phyloP scores from a whole-genome alignment of 2,888 invertebrate species.

The Lithophane ornitopus region DNA sequence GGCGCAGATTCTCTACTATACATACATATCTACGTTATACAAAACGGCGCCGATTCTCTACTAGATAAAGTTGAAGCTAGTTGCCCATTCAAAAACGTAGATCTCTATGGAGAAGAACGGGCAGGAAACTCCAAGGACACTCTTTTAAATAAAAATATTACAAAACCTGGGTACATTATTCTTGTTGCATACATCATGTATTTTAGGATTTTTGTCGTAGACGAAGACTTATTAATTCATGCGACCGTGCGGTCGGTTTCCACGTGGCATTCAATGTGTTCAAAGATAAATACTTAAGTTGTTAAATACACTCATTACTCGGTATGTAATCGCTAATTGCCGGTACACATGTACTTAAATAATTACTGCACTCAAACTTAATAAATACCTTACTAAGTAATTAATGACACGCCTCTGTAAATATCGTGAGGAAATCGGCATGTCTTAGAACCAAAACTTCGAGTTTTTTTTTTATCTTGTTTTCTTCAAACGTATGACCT shows the following conservation, averaged over 20 bases:
- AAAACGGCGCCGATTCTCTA: background rate
- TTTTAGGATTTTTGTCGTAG: too few relatives aligned
- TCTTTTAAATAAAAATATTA: too few relatives aligned
- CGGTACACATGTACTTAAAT: background rate
- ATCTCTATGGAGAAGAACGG: background rate
- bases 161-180: too few relatives aligned
- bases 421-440: too few relatives aligned
- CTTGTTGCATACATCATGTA: too few relatives aligned
- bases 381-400: background rate
- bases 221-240: background rate
- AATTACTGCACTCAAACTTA: background rate
- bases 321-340: constrained; percentile 3
- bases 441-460: too few relatives aligned
- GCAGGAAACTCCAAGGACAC: background rate
- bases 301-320: background rate
- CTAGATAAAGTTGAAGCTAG: too few relatives aligned
- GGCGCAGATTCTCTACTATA: background rate
- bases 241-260: too few relatives aligned
- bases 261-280: constrained; percentile 16
- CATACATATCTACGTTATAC: background rate
- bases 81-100: background rate
- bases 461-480: too few relatives aligned
- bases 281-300: background rate
- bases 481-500: too few relatives aligned
- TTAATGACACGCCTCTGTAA: background rate